Percentiles rank a stretch among this genome's conserved stretches.
Conservation (phyloP, 2,797 vertebrate species). For the Hippoglossus hippoglossus region DNA sequence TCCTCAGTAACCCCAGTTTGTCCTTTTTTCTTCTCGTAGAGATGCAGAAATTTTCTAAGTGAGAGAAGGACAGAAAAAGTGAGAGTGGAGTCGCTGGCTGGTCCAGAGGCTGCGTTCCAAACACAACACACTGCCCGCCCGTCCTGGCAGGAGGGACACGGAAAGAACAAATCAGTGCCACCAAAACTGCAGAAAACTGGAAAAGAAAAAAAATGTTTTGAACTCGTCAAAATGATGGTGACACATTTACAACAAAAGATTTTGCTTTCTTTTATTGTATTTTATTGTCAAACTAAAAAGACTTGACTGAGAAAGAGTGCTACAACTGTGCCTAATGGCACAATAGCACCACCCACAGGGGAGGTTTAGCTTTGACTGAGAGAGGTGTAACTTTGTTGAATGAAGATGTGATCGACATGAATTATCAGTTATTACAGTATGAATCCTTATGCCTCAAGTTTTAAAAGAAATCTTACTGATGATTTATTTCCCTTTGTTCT, state of each 20-base stretch:
- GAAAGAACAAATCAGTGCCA: conserved; percentile 10
- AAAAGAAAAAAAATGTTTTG: not conserved
- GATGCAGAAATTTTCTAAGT: conserved; percentile 80
- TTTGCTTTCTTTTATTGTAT: conserved; percentile 13
- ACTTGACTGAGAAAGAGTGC: not conserved
- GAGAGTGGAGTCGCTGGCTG: conserved; percentile 85
- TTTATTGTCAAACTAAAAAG: not conserved
- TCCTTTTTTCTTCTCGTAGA: conserved; percentile 62
- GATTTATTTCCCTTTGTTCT: conserved; percentile 6
- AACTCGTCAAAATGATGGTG: not conserved
- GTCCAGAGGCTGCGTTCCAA: conserved; percentile 82
- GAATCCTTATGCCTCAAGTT: conserved; percentile 22
- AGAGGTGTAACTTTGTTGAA: not conserved
- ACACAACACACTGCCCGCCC: conserved; percentile 35
- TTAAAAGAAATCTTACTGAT: not conserved
- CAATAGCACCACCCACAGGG: conserved; percentile 43
- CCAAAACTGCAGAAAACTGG: conserved; percentile 9
- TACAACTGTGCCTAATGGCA: not conserved
- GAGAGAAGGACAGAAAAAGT: conserved; percentile 40
- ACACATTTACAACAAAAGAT: not conserved
- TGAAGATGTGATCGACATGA: conserved; percentile 23
- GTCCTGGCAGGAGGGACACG: conserved; percentile 25
- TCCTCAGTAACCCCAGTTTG: not conserved
- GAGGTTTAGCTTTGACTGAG: conserved; percentile 1
- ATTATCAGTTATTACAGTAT: conserved; percentile 19